A percentile compares a stretch with the other conserved stretches of the same genome.
Conservation (phyloP, 2,797 vertebrate genomes). For the Diglossa cyanea region DNA sequence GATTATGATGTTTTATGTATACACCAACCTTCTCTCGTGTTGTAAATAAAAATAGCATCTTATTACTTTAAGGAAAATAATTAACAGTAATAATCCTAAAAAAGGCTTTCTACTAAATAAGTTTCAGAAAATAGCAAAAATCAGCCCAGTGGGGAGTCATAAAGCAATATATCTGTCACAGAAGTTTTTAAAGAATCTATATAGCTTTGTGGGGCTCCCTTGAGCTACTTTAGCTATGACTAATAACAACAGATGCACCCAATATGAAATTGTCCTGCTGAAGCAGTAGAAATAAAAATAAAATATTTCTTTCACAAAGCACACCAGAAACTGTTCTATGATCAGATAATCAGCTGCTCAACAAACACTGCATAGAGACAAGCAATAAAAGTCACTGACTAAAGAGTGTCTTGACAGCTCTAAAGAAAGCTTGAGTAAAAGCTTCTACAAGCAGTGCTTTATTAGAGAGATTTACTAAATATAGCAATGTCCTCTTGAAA, state of each 20-base stretch:
- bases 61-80: constrained; percentile 3
- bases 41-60: background rate
- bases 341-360: constrained; percentile 26
- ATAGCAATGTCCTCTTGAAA: background rate
- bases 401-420: constrained; percentile 8
- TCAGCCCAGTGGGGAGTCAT: background rate
- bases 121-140: constrained; percentile 23
- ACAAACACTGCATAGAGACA: constrained; percentile 8
- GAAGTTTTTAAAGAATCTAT: background rate
- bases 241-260: constrained; percentile 25
- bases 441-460: background rate
- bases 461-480: background rate
- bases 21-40: background rate
- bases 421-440: constrained; percentile 28
- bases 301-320: constrained; percentile 1
- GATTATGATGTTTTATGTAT: background rate
- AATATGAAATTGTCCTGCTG: background rate
- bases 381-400: constrained; percentile 36
- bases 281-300: constrained; percentile 26
- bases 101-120: background rate
- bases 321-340: background rate
- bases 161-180: background rate
- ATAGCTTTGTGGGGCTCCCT: background rate
- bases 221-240: background rate
- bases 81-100: constrained; percentile 17